A percentile compares a stretch with the other conserved stretches of the same genome.
Conservation (phyloP, 2,888 invertebrate genomes). For the Nomada fucata region DNA sequence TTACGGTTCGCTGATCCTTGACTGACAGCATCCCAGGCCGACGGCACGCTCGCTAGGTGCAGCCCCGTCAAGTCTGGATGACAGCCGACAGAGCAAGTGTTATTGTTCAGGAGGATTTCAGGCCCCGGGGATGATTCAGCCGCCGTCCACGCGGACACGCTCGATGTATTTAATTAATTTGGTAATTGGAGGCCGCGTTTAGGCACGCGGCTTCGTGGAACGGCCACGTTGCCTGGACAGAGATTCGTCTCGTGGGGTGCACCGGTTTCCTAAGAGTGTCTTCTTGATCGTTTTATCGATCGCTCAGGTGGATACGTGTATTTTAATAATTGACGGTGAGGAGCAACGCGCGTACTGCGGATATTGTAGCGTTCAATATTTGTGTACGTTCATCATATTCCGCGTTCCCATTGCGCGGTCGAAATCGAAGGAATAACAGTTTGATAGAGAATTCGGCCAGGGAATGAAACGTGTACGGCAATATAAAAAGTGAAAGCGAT, state of each 20-base stretch:
- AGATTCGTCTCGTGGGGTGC: not conserved
- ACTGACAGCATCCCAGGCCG: constrained; percentile 78
- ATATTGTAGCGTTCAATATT: too few species aligned
- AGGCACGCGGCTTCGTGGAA: constrained; percentile 17
- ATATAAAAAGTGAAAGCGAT: too few species aligned
- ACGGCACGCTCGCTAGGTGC: constrained; percentile 65
- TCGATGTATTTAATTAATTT: constrained; percentile 53
- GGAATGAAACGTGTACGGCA: too few species aligned
- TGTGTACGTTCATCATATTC: too few species aligned
- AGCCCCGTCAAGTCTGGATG: constrained; percentile 70
- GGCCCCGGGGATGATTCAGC: constrained; percentile 73
- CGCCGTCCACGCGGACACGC: constrained; percentile 13
- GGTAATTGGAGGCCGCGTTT: constrained; percentile 41
- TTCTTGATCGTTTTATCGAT: not conserved
- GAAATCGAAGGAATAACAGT: too few species aligned
- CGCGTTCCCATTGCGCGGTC: too few species aligned
- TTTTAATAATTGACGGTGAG: too few species aligned
- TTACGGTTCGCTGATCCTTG: constrained; percentile 81
- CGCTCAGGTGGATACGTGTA: too few species aligned
- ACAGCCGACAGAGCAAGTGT: constrained; percentile 80
- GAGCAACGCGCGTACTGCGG: too few species aligned
- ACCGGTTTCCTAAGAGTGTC: not conserved
- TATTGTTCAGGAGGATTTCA: constrained; percentile 79
- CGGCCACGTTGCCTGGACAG: not conserved
- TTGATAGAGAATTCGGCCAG: too few species aligned